Evolutionary conservation across 2,797 vertebrate genomes (phyloP).

Genomic region (Perodicticus potto): DNA sequence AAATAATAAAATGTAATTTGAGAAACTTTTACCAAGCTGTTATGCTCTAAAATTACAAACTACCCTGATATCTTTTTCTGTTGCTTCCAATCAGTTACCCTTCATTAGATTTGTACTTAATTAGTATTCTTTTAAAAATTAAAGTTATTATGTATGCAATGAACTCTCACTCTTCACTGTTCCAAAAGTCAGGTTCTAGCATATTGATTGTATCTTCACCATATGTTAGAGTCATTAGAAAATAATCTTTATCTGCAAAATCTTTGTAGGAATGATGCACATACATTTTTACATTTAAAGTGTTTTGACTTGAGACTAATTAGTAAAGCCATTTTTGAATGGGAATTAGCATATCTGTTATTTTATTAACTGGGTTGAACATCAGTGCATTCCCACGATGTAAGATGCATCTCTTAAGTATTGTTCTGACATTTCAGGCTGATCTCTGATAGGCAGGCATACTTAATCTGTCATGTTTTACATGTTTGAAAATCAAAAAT

Average conservation of each 20-base stretch:
- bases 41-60: constrained; percentile 83
- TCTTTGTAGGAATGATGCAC: constrained; percentile 25
- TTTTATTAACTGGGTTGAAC: constrained; percentile 80
- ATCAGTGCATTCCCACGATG: constrained; percentile 47
- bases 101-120: not conserved
- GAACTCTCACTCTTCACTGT: not conserved
- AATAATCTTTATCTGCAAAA: constrained; percentile 39
- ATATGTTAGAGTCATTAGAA: constrained; percentile 59
- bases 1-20: constrained; percentile 66
- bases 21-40: constrained; percentile 84
- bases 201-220: constrained; percentile 40
- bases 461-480: constrained; percentile 67
- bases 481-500: constrained; percentile 46
- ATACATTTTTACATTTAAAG: constrained; percentile 66
- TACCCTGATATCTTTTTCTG: constrained; percentile 32
- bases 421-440: constrained; percentile 80
- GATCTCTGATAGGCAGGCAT: constrained; percentile 69
- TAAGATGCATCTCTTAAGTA: constrained; percentile 73
- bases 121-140: constrained; percentile 62
- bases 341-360: constrained; percentile 82
- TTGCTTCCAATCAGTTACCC: not conserved
- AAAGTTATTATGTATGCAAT: constrained; percentile 47
- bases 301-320: constrained; percentile 75
- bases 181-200: constrained; percentile 22
- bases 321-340: constrained; percentile 75